Base-by-base conservation (phyloP, 2,888 invertebrate genomes). In the Linnaemya vulpina region DNA sequence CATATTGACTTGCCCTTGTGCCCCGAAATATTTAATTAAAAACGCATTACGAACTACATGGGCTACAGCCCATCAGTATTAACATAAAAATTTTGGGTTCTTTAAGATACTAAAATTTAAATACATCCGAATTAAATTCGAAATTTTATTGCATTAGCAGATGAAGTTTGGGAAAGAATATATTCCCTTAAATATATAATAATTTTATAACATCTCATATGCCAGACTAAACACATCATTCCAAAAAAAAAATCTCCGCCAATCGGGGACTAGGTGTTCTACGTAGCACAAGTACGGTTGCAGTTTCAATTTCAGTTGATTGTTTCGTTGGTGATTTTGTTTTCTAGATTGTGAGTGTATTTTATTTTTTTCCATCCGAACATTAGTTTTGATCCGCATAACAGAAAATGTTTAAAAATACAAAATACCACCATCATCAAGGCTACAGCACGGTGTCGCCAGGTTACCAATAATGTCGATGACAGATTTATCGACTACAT, bases 401-500 rank as follows among this genome's bases (percentile, higher is more conserved):
- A 63, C 43, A 75, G n/a, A 60, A 74, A 80, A 73, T 80, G 55
- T 11, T 74, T 65, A n/a, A 46, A 62, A 65, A 22, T 25, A 53
- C 30, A 76, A 65, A 71, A 71, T 71, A 63, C 5, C 11, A 40
- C 49, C 77, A 78, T 62, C 76, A 70, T 70, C 77, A 85, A 81
- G 81, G 67, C 71, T 71, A 40, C 68, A 67, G 70, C 81, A 81
- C 74, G 65, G 65, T 85, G 85, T 82, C 78, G 70, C 76, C 78
- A 63, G 74, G 78, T 73, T 81, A 73, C 80, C 76, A 75, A 79
- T 70, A 70, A 60, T 55, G 76, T 62, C 67, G 53, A 80, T 76
- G 62, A 80, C 60, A 80, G 84, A 80, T 84, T 84, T 80, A 80
- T 80, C 80, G 71, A 80, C 80, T 46, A 63, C 70, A 70, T 38